These are phyloP conservation scores for Poliocrania exsul DNA, from an alignment of 2,797 vertebrate genomes.

Conservation along the genomic window DNA sequence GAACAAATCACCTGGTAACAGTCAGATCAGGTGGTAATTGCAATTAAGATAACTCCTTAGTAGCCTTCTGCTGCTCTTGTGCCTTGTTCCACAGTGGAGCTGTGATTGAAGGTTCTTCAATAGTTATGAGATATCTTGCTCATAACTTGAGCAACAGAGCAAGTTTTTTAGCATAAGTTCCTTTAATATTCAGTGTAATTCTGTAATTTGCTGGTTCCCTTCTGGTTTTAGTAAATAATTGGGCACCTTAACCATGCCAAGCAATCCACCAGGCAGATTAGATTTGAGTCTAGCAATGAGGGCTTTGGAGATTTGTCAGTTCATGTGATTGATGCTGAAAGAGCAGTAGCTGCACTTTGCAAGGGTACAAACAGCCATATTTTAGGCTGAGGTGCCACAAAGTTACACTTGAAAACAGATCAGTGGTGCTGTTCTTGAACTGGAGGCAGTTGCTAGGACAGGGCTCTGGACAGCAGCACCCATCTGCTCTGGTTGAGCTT, in stretches of 20 bases:
- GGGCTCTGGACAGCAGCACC: neutral
- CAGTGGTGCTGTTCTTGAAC: neutral
- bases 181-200: neutral
- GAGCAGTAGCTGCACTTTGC: neutral
- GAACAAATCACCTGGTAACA: neutral
- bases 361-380: rapidly evolving
- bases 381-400: neutral
- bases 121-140: neutral
- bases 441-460: neutral
- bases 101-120: neutral
- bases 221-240: neutral
- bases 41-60: neutral
- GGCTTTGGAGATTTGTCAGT: neutral
- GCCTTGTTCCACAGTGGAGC: neutral
- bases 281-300: neutral
- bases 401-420: neutral
- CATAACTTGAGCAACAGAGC: neutral
- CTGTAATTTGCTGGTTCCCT: neutral
- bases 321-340: neutral
- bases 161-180: neutral
- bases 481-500: rapidly evolving
- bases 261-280: neutral
- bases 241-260: neutral
- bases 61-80: neutral
- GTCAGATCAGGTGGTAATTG: neutral